Conservation (phyloP, 2,888 invertebrate genomes). For the Conistra vaccinii region DNA sequence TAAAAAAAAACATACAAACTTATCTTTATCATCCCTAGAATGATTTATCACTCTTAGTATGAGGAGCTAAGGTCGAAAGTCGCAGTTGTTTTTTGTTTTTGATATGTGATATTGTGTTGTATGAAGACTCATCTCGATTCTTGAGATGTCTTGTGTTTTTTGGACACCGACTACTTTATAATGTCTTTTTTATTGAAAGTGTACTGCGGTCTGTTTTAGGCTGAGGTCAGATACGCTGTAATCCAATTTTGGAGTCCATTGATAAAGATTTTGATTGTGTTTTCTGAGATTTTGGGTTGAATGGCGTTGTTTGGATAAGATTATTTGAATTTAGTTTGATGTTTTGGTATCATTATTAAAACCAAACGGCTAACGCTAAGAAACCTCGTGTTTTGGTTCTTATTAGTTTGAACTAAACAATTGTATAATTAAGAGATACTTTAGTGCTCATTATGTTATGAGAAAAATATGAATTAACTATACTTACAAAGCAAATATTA, state of each 20-base stretch:
- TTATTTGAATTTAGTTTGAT: conserved; percentile 6
- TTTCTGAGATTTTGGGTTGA: conserved; percentile 43
- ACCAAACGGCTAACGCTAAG: background rate
- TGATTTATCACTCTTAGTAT: conserved; percentile 25
- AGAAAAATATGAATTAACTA: background rate
- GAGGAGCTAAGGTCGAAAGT: conserved; percentile 64
- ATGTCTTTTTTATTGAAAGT: conserved; percentile 84
- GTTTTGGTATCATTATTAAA: background rate
- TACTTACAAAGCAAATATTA: background rate
- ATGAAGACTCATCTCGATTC: conserved; percentile 70
- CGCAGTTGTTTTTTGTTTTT: conserved; percentile 16
- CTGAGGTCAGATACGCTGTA: conserved; percentile 64
- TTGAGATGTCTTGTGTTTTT: conserved; percentile 76
- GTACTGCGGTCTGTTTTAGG: conserved; percentile 70
- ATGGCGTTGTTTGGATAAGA: conserved; percentile 31
- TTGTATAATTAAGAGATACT: background rate
- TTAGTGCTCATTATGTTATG: background rate
- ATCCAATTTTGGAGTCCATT: conserved; percentile 67
- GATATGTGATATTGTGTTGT: conserved; percentile 54
- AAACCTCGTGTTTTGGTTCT: background rate
- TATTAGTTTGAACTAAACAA: background rate
- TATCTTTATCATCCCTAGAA: conserved; percentile 46
- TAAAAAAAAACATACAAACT: conserved; percentile 70
- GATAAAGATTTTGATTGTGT: conserved; percentile 61
- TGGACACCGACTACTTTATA: conserved; percentile 80